These are phyloP conservation scores for Acleris literana DNA, from an alignment of 2,888 invertebrate genomes.

Conservation along the genomic window DNA sequence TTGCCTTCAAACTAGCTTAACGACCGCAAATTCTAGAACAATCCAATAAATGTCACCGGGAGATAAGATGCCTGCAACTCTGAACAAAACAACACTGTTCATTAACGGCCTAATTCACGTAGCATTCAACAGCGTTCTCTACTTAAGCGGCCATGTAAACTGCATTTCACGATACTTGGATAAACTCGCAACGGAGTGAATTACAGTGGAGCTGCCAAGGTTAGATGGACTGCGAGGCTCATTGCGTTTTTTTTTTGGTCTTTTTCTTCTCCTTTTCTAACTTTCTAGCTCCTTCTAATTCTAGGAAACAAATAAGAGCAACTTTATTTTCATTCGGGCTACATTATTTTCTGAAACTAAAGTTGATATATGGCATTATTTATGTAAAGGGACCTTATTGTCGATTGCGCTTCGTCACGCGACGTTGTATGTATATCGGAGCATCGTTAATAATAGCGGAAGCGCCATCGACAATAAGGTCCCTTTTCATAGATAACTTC, in stretches of 20 bases:
- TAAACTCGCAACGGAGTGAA: neutral
- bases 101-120: constrained; percentile 27
- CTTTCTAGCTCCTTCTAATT: no score
- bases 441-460: no score
- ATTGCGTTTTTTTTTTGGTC: neutral
- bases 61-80: neutral
- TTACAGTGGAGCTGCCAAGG: constrained; percentile 16
- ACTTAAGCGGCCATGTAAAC: constrained; percentile 35
- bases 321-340: no score
- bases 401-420: no score
- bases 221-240: neutral
- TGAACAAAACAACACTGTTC: constrained; percentile 26
- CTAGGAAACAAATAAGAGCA: no score
- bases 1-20: constrained; percentile 2
- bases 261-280: no score
- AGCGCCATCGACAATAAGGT: no score
- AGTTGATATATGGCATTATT: no score
- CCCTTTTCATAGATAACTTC: no score
- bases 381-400: no score
- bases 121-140: constrained; percentile 28
- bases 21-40: constrained; percentile 9
- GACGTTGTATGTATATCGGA: no score
- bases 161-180: constrained; percentile 32
- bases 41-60: neutral
- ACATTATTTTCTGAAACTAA: no score